Evolutionary conservation across 2,113 vertebrate species (phyloP).

Genomic region (Vimba vimba): DNA sequence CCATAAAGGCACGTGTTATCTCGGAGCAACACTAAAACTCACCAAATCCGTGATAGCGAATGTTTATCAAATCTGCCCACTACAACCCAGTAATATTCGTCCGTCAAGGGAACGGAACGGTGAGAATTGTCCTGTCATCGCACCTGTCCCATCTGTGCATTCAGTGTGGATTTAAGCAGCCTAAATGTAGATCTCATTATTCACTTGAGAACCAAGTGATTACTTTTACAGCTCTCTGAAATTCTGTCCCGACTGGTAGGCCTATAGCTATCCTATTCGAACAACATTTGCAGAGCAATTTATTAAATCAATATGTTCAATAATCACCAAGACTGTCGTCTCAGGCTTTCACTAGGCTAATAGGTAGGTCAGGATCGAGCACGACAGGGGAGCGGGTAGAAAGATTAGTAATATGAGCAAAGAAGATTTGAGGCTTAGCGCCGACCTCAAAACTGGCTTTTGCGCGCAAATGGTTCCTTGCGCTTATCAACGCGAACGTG

Average conservation of each 20-base stretch:
- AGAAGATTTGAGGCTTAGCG: constrained; percentile 75
- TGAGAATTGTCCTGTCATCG: background rate
- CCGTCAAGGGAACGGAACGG: background rate
- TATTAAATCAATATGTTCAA: background rate
- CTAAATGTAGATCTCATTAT: background rate
- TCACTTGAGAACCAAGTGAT: background rate
- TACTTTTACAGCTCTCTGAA: background rate
- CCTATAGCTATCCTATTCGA: background rate
- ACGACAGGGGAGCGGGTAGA: constrained; percentile 52
- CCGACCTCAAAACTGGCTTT: constrained; percentile 69
- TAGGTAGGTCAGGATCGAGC: constrained; percentile 25
- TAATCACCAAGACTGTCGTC: background rate
- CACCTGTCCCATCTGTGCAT: background rate
- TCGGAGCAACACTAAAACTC: background rate
- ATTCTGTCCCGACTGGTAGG: no score
- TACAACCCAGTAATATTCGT: background rate
- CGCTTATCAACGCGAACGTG: background rate
- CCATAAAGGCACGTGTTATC: background rate
- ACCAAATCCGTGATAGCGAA: background rate
- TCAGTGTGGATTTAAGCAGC: background rate
- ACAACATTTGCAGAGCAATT: background rate
- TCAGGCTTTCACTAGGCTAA: background rate
- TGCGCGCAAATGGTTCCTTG: constrained; percentile 46
- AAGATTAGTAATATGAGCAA: constrained; percentile 69
- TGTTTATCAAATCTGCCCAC: background rate